Evolutionary conservation across 1,140 invertebrate genomes (phyloP).

Genomic region (Trachymyrmex septentrionalis): DNA sequence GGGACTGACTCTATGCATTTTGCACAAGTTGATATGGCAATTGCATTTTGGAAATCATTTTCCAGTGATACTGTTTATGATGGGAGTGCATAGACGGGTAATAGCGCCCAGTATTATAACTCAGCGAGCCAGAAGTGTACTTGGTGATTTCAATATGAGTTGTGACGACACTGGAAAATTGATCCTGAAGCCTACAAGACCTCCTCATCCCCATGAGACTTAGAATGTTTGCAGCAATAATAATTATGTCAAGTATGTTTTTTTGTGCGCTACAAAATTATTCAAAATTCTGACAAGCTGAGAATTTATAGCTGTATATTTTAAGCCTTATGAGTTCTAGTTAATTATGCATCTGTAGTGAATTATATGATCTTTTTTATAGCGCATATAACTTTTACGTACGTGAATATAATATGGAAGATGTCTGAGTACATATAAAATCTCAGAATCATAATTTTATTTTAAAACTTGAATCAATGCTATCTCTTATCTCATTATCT

Average conservation of each 20-base stretch:
- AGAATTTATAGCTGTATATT: slow-evolving; percentile 3
- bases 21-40: not conserved
- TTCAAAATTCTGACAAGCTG: not conserved
- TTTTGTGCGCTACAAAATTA: not conserved
- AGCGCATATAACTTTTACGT: not conserved
- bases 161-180: slow-evolving; percentile 98
- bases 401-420: not conserved
- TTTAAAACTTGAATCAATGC: not conserved
- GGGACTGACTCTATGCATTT: not conserved
- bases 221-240: slow-evolving; percentile 67
- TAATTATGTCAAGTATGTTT: slow-evolving; percentile 14
- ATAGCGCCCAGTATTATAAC: slow-evolving; percentile 99
- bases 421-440: not conserved
- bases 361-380: slow-evolving; percentile 1
- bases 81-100: slow-evolving; percentile 97
- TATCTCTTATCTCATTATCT: not conserved
- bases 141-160: slow-evolving; percentile 99
- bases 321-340: slow-evolving; percentile 4
- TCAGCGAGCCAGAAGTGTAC: slow-evolving; percentile 94
- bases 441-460: not conserved
- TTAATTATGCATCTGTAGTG: not conserved
- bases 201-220: slow-evolving; percentile 84
- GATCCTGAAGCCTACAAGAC: slow-evolving; percentile 92
- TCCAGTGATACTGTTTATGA: slow-evolving; percentile 94
- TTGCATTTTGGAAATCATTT: slow-evolving; percentile 73